phyloP scores from a whole-genome alignment of 2,797 vertebrate species.

The Picus viridis region DNA sequence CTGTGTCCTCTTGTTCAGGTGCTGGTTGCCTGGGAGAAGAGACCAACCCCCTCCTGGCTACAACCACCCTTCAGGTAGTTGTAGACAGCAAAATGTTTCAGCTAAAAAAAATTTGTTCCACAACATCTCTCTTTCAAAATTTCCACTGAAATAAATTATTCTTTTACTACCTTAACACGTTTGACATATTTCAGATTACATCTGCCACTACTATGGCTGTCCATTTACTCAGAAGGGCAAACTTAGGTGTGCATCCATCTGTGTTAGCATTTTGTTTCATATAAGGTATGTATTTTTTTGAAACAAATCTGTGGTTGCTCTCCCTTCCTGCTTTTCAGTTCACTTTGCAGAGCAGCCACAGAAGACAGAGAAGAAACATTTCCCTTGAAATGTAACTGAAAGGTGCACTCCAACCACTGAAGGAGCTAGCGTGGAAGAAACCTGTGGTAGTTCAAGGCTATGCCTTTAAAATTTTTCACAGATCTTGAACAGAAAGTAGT shows the following conservation, averaged over 20 bases:
- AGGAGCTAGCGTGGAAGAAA: not conserved
- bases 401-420: not conserved
- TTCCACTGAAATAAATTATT: not conserved
- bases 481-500: too few relatives aligned
- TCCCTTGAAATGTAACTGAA: not conserved
- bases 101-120: not conserved
- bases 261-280: not conserved
- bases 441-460: too few relatives aligned
- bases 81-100: not conserved
- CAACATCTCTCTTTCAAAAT: not conserved
- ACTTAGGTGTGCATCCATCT: not conserved
- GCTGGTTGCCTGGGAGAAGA: too few relatives aligned
- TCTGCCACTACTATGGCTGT: not conserved
- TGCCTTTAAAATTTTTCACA: too few relatives aligned
- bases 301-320: not conserved
- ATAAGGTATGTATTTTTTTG: not conserved
- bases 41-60: too few relatives aligned
- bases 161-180: not conserved
- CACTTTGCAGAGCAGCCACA: not conserved
- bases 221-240: not conserved
- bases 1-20: too few relatives aligned
- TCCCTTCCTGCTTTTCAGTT: not conserved
- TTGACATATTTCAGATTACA: not conserved
- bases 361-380: not conserved
- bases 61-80: too few relatives aligned